These are phyloP conservation scores for Portevinia maculata DNA, from an alignment of 2,888 invertebrate genomes.

Conservation along the genomic window DNA sequence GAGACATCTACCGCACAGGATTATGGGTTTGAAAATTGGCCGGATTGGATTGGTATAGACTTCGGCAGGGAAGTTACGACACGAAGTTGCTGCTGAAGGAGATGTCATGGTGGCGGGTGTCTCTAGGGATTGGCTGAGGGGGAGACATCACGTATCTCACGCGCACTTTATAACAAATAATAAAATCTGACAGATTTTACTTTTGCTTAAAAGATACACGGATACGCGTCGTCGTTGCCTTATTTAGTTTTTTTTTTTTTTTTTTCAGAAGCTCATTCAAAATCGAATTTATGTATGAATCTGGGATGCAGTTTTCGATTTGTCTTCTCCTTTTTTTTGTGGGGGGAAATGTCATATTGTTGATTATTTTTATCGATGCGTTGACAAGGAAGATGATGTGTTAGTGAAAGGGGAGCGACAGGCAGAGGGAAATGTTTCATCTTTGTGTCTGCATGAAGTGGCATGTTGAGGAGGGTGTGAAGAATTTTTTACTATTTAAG, in stretches of 20 bases:
- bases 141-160: constrained; percentile 11
- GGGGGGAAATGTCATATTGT: constrained; percentile 48
- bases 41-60: constrained; percentile 43
- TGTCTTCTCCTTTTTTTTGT: constrained; percentile 3
- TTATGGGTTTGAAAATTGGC: constrained; percentile 64
- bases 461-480: neutral
- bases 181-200: constrained; percentile 70
- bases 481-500: constrained; percentile 12
- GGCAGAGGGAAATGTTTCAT: neutral
- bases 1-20: constrained; percentile 60
- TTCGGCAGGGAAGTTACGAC: constrained; percentile 5
- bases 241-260: constrained; percentile 10
- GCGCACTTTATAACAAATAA: constrained; percentile 61
- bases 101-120: constrained; percentile 43
- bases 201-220: constrained; percentile 34
- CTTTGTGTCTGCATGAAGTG: neutral
- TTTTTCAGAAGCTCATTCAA: constrained; percentile 61
- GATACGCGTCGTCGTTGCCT: constrained; percentile 1
- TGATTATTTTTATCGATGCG: constrained; percentile 64
- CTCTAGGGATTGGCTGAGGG: constrained; percentile 45
- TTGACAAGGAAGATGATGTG: constrained; percentile 62
- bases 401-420: neutral
- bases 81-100: neutral
- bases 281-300: constrained; percentile 54
- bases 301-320: constrained; percentile 55